A percentile compares a stretch with the other conserved stretches of the same genome.
Evolutionary conservation across 2,888 invertebrate species (phyloP).

Genomic region (Temnothorax rugatulus): DNA sequence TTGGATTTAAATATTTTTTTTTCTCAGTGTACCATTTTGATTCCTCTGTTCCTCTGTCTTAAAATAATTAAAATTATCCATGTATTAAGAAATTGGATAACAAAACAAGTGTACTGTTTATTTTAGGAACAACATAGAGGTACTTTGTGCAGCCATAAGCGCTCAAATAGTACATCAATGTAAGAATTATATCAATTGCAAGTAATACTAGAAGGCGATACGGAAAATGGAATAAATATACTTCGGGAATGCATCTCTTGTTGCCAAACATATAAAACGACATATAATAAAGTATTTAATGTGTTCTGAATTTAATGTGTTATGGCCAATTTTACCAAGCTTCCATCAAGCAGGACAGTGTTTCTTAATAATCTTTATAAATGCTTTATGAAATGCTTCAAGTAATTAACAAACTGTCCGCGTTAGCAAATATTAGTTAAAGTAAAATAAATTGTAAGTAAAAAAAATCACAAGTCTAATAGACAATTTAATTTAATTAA

Average conservation of each 20-base stretch:
- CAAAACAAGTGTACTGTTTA: not conserved
- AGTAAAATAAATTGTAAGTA: not conserved
- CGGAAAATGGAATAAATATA: slow-evolving; percentile 85
- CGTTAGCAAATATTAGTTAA: not conserved
- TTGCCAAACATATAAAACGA: slow-evolving; percentile 86
- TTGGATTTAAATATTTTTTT: no score
- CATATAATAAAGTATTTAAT: slow-evolving; percentile 16
- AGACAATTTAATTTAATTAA: not conserved
- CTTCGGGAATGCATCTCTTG: slow-evolving; percentile 86
- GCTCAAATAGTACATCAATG: slow-evolving; percentile 87
- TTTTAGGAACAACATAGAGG: slow-evolving; percentile 82
- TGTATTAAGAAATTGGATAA: not conserved
- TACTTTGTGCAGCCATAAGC: slow-evolving; percentile 86
- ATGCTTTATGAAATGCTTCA: not conserved
- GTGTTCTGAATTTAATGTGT: not conserved
- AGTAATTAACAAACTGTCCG: not conserved
- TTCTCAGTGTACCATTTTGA: no score
- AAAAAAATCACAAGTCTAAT: not conserved
- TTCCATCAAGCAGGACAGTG: not conserved
- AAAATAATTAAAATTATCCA: not conserved
- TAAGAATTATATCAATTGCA: slow-evolving; percentile 86
- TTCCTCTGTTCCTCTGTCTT: not conserved
- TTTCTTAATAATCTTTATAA: slow-evolving; percentile 3
- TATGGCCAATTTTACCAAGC: not conserved
- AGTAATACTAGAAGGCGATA: slow-evolving; percentile 86